Conservation (phyloP, 2,797 vertebrate genomes). For the Xerus rutilus region DNA sequence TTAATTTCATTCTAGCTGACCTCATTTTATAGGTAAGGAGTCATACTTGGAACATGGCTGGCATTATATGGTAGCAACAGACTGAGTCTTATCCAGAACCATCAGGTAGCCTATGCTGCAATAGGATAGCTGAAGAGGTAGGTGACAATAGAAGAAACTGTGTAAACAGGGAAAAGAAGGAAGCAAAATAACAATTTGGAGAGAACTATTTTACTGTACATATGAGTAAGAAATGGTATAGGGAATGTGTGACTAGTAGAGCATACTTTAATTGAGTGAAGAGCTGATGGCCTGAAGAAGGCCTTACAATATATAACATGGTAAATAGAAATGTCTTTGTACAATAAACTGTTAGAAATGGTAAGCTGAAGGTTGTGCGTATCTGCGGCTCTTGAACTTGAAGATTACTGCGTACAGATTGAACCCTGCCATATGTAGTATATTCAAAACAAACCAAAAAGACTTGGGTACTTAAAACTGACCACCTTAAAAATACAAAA, state of each 20-base stretch:
- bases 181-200: constrained; percentile 25
- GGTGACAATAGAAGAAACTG: neutral
- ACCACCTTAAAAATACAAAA: constrained; percentile 50
- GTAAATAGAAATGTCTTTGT: constrained; percentile 64
- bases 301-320: constrained; percentile 22
- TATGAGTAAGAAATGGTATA: constrained; percentile 3
- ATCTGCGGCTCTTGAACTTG: constrained; percentile 68
- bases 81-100: neutral
- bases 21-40: neutral
- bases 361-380: constrained; percentile 72
- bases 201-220: constrained; percentile 55
- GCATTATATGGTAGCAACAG: neutral
- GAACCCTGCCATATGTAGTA: neutral
- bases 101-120: neutral
- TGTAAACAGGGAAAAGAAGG: neutral
- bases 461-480: neutral
- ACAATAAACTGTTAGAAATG: constrained; percentile 59
- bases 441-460: constrained; percentile 48
- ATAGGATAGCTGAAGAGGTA: neutral
- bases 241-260: neutral
- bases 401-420: neutral
- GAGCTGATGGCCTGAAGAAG: neutral
- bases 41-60: neutral
- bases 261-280: constrained; percentile 40
- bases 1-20: constrained; percentile 16